Percentiles rank a stretch among this genome's conserved stretches.
These are phyloP conservation scores for Protosalanx chinensis DNA, from an alignment of 2,797 vertebrate species.

Conservation along the genomic window DNA sequence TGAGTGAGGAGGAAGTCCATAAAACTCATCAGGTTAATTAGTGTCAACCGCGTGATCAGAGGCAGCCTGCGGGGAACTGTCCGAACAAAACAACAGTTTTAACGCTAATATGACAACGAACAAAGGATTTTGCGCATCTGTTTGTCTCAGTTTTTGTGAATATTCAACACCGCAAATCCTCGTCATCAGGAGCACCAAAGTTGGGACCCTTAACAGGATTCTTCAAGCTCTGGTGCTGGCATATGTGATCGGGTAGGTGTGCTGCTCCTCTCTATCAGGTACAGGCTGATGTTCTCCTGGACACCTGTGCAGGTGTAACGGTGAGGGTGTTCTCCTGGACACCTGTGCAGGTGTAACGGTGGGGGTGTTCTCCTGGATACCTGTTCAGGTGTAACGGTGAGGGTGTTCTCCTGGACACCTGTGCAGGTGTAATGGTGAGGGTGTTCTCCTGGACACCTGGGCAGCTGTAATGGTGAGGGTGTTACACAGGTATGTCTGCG, in stretches of 20 bases:
- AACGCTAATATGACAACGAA: neutral
- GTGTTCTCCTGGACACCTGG: constrained; percentile 10
- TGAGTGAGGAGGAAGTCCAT: neutral
- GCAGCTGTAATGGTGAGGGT: constrained; percentile 53
- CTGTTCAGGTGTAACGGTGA: constrained; percentile 48
- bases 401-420: neutral
- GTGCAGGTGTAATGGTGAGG: constrained; percentile 46
- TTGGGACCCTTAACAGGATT: constrained; percentile 28
- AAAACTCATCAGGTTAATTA: neutral
- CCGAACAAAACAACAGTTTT: no score
- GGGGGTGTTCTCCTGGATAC: neutral
- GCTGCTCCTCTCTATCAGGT: no score
- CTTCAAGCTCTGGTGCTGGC: constrained; percentile 23
- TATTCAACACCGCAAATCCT: constrained; percentile 20
- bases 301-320: constrained; percentile 49
- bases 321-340: neutral
- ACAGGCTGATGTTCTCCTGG: neutral
- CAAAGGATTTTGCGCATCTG: neutral
- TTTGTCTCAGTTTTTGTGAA: constrained; percentile 20
- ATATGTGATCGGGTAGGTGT: constrained; percentile 31
- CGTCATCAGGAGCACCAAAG: constrained; percentile 25
- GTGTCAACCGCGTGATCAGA: neutral
- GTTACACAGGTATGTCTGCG: constrained; percentile 74
- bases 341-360: constrained; percentile 48
- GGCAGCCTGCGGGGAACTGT: neutral